Evolutionary conservation across 1,140 invertebrate genomes (phyloP).

Genomic region (Procambarus clarkii): DNA sequence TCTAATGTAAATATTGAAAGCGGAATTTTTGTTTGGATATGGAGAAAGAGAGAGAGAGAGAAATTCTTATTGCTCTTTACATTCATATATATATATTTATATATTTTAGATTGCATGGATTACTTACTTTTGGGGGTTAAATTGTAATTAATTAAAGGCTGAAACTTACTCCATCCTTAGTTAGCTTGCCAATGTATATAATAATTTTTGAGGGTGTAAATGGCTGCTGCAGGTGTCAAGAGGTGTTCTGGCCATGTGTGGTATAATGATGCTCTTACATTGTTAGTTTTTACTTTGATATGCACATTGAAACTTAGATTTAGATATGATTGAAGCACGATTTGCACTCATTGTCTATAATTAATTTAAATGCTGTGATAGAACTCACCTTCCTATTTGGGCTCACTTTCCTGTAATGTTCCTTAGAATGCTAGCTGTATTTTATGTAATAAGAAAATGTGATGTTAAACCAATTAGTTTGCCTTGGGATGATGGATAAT

Average conservation of each 20-base stretch:
- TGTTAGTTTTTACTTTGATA: background rate
- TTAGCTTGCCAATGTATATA: no score
- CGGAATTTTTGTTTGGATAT: no score
- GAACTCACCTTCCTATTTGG: slow-evolving; percentile 15
- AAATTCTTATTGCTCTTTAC: no score
- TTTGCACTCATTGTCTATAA: background rate
- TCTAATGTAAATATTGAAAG: no score
- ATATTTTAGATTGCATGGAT: no score
- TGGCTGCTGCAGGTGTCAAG: background rate
- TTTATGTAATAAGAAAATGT: slow-evolving; percentile 21
- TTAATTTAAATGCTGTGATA: slow-evolving; percentile 22
- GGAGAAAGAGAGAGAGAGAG: no score
- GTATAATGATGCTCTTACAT: background rate
- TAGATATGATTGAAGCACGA: slow-evolving; percentile 8
- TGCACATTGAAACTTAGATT: background rate
- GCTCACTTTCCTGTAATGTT: slow-evolving; percentile 11
- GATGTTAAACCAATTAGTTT: slow-evolving; percentile 31
- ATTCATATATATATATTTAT: no score
- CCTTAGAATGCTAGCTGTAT: slow-evolving; percentile 44
- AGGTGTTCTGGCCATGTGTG: background rate
- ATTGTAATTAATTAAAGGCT: background rate
- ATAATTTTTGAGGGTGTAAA: background rate
- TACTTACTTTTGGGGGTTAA: background rate
- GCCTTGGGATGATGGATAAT: slow-evolving; percentile 6
- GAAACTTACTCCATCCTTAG: background rate